Percentiles rank a stretch among this genome's conserved stretches.
phyloP scores from a whole-genome alignment of 1,140 invertebrate genomes.

The Laupala kohalensis region DNA sequence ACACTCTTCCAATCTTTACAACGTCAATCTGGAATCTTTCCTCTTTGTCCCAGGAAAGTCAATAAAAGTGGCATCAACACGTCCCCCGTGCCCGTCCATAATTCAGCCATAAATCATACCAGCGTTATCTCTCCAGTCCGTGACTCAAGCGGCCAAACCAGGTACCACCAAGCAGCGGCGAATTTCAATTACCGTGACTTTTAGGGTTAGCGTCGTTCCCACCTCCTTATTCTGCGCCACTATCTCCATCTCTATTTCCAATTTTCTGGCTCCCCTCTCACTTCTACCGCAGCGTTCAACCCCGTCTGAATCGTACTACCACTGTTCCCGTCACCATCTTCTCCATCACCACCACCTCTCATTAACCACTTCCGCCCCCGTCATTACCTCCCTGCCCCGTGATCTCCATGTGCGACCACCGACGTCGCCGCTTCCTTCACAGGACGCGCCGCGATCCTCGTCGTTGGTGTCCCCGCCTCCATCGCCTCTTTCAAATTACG shows the following conservation, averaged over 20 bases:
- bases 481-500: neutral
- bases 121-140: neutral
- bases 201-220: neutral
- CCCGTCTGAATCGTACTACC: no score
- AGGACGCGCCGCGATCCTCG: no score
- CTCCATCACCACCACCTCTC: neutral
- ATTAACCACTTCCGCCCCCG: neutral
- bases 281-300: neutral
- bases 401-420: neutral
- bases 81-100: neutral
- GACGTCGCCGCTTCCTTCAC: neutral
- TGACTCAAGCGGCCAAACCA: neutral
- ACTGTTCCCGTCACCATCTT: neutral
- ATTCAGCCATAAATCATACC: neutral
- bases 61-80: neutral
- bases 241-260: neutral
- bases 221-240: neutral
- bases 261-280: neutral
- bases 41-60: neutral
- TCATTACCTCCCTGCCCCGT: neutral
- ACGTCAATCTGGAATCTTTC: neutral
- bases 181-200: neutral
- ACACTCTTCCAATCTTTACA: neutral
- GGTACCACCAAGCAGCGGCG: neutral
- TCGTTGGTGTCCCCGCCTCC: neutral